Base-by-base conservation (phyloP, 2,888 invertebrate genomes). In the Stenichneumon culpator region DNA sequence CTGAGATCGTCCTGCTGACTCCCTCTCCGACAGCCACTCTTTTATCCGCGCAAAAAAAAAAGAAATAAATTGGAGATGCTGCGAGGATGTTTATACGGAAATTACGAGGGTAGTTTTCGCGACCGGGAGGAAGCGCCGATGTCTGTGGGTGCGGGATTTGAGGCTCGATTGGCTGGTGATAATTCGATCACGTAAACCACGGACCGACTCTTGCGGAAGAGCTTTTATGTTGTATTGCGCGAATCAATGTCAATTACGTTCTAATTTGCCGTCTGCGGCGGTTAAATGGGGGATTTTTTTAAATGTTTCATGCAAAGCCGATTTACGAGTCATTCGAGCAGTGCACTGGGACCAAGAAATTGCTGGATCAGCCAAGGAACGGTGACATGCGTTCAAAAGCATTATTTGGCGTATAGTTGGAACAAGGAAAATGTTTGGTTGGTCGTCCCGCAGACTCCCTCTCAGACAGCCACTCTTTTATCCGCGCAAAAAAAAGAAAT, bases 81-180 rank as follows among this genome's bases (percentile, higher is more conserved):
- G 36, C 78, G 82, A 85, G 86, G 88, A 90, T 89, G 89, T 90
- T 91, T 91, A 87, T 87, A 88, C 90, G 91, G 87, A 90, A 90
- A 89, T 91, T 90, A 90, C 87, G 72, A 82, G 79, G 86, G 79
- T 50, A 81, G 65, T 52, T 84, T 79, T 70, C 74, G 65, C 74
- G 47, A 68, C n/a, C 32, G 47, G 32, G 54, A 63, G 65, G 39
- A 47, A 36, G 22, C 36, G 32, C 4, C n/a, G 11, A 5, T 28
- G 5, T 22, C 52, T 3, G 47, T 5, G 32, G 47, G 25, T 39
- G 63, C n/a, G 47, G n/a, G 25, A 63, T 11, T 22, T 65, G n/a
- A 60, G 70, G 60, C 4, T 75, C 84, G 86, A 88, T 90, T 86
- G 86, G 57, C 84, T 86, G 87, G 86, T 52, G 87, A 75, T 88